Evolutionary conservation across 2,797 vertebrate species (phyloP), one percentile per base, ranked within the genome.

Genomic region (Hoplostethus mediterraneus): DNA sequence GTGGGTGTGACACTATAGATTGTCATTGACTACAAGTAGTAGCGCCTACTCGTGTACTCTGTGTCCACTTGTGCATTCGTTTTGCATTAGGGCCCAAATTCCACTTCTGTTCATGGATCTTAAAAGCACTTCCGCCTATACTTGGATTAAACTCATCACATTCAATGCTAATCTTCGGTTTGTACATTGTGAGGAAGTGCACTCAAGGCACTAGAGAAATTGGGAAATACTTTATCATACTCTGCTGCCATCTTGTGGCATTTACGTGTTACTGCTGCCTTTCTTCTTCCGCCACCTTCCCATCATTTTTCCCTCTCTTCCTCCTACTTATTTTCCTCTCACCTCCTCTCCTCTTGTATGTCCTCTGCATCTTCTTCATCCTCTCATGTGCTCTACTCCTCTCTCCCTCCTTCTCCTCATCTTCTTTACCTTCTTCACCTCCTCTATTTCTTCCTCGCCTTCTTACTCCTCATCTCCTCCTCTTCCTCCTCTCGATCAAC

Each of bases 181-280:
- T 67, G 6, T 52, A 16, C 14, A 61, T 57, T 30, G 17, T 21
- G 36, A 12, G 28, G 8, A 66, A 8, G 4, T 47, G 1, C 5
- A 33, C 38, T 64, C 2, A 21, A 21, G 21, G 21, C 21, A 21
- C 1, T 21, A 21, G 71, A 25, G 5, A 11, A 7, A 8, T 11
- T 72, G 5, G 53, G 33, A 53, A 47, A 14, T 16, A 13, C 30
- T 58, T 65, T 79, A 33, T 55, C 55, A 4, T 73, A 30, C 69
- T 67, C 16, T 58, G 13, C 67, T 88, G 85, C 91, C 91, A 82
- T 76, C 92, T 84, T 65, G 86, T 91, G 91, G 86, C 44, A 61
- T 1, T 55, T 63, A 28, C 7, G 7, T 21, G 63, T 59, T 49
- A 77, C 65, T 71, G 71, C 21, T 14, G 63, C 16, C 60, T 17